Conservation (phyloP, 2,113 vertebrate species). For the Oryzias woworae region DNA sequence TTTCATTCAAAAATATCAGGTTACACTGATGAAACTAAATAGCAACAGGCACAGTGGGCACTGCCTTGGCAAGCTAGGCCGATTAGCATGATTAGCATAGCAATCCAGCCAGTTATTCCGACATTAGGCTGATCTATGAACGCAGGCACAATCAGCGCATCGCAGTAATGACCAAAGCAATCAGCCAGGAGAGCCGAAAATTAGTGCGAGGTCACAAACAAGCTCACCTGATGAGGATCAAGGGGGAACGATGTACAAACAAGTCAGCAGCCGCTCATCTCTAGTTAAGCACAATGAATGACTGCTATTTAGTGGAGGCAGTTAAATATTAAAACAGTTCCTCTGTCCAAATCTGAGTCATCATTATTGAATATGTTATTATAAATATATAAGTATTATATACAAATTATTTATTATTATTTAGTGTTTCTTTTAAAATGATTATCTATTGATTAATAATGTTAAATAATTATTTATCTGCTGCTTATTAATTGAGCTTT, state of each 20-base stretch:
- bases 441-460: too few relatives aligned
- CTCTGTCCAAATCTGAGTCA: too few relatives aligned
- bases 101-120: not conserved
- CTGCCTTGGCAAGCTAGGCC: not conserved
- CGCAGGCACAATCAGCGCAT: not conserved
- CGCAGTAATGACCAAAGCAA: conserved; percentile 1
- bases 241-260: not conserved
- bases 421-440: too few relatives aligned
- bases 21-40: not conserved
- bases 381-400: too few relatives aligned
- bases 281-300: not conserved
- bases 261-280: not conserved
- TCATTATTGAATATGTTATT: too few relatives aligned
- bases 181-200: not conserved
- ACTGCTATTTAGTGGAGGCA: not conserved
- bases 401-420: too few relatives aligned
- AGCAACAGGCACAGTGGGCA: not conserved
- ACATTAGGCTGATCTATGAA: not conserved
- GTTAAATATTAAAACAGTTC: not conserved
- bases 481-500: too few relatives aligned
- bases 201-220: not conserved
- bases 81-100: not conserved
- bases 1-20: too few relatives aligned
- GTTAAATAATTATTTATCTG: too few relatives aligned
- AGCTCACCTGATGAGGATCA: not conserved